Evolutionary conservation across 2,888 invertebrate species (phyloP), one percentile per base, ranked within the genome.

Genomic region (Dusona sp.): DNA sequence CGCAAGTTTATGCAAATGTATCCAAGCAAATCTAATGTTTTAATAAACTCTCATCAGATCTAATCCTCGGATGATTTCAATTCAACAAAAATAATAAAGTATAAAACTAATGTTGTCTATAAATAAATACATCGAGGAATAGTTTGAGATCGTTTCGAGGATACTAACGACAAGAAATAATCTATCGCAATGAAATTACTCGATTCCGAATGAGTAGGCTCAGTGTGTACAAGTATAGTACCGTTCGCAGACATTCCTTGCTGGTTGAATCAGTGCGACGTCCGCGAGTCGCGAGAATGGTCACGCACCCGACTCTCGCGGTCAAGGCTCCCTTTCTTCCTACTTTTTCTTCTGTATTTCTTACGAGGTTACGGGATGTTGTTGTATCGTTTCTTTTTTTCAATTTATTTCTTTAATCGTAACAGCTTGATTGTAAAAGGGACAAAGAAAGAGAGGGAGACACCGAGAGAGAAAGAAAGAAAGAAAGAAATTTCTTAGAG

Each of bases 251-350:
- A 88, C 91, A 92, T 92, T 92, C 92, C 90, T 89, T 88, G 88
- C 83, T 88, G 91, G 89, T 89, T 92, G 91, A 92, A 92, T 92
- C 92, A 90, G 92, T 90, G 88, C 83, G 85, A 82, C 86, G 90
- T 88, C 87, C 84, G 84, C 88, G 88, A 70, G 75, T 54, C 89
- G 89, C 90, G 88, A 86, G 88, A 90, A 91, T 90, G 89, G 90
- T 90, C 91, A 89, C 90, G 91, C 89, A 90, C 89, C 88, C 87
- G 85, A 79, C 86, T 73, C 61, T 73, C 73, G 80, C 90, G 91
- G 91, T 91, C 91, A 91, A 91, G 91, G 90, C 90, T 88, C 88
- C 90, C 89, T 88, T 85, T 88, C 89, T 89, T 88, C 88, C 87
- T 83, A 81, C 83, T 79, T 88, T 85, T 86, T 45, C 86, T 75